phyloP scores from a whole-genome alignment of 2,888 invertebrate genomes.

The Melinaea marsaeus region DNA sequence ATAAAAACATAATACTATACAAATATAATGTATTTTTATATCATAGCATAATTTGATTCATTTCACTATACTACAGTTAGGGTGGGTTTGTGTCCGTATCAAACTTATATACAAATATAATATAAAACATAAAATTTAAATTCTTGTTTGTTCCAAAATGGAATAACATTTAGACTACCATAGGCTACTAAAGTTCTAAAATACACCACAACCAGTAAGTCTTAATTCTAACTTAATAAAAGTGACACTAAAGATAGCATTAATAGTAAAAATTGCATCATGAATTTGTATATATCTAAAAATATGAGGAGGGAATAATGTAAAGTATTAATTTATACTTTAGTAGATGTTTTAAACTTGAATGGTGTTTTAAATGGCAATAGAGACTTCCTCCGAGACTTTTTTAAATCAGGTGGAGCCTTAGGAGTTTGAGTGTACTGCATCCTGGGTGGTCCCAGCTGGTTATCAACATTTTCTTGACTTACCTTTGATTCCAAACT shows the following conservation, averaged over 20 bases:
- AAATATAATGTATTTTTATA: slow-evolving; percentile 19
- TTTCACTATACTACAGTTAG: slow-evolving; percentile 58
- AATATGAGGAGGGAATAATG: background rate
- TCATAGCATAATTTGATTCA: slow-evolving; percentile 16
- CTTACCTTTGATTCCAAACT: slow-evolving; percentile 52
- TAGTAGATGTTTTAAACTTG: slow-evolving; percentile 64
- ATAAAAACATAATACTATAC: slow-evolving; percentile 26
- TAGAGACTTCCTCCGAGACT: slow-evolving; percentile 62
- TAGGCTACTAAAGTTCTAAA: slow-evolving; percentile 13
- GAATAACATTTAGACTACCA: slow-evolving; percentile 22
- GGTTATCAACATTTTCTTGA: slow-evolving; percentile 47
- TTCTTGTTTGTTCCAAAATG: slow-evolving; percentile 22
- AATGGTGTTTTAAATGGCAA: slow-evolving; percentile 73
- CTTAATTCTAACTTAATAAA: slow-evolving; percentile 9
- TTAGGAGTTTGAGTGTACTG: slow-evolving; percentile 50
- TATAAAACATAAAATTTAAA: slow-evolving; percentile 33
- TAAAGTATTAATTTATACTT: slow-evolving; percentile 41
- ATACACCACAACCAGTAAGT: slow-evolving; percentile 35
- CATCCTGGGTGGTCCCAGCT: slow-evolving; percentile 49
- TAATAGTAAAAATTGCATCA: background rate
- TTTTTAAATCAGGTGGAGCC: slow-evolving; percentile 55
- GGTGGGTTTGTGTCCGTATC: slow-evolving; percentile 74
- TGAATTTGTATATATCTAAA: no score
- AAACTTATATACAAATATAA: slow-evolving; percentile 50
- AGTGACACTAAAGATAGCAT: no score